Conservation (phyloP, 2,888 invertebrate genomes). For the Bursaphelenchus okinawaensis region DNA sequence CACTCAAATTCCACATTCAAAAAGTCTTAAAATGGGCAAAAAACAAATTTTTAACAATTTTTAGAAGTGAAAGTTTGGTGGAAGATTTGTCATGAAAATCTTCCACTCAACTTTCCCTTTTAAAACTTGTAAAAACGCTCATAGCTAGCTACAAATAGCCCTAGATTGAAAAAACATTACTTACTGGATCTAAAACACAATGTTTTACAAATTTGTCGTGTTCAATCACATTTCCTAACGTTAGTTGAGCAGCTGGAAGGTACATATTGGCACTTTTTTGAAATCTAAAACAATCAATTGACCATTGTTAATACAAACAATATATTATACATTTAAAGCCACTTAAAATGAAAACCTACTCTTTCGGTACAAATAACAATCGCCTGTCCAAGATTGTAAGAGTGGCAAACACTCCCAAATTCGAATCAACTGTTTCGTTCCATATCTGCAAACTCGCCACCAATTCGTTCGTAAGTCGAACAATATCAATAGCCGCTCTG, state of each 20-base stretch:
- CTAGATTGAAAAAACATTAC: not conserved
- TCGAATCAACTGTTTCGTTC: not conserved
- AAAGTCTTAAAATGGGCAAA: no score
- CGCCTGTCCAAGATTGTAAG: not conserved
- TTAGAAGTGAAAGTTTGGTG: no score
- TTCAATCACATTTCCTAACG: not conserved
- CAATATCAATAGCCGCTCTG: not conserved
- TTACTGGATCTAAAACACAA: not conserved
- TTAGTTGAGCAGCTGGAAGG: not conserved
- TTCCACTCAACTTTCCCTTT: no score
- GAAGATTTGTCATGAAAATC: no score
- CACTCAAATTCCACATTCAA: no score
- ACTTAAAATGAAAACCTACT: not conserved
- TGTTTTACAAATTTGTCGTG: conserved; percentile 1
- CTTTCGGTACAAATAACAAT: not conserved
- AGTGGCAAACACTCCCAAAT: not conserved
- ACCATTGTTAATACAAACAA: not conserved
- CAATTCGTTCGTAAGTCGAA: not conserved
- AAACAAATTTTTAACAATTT: no score
- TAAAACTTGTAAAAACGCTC: no score
- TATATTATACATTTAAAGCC: not conserved
- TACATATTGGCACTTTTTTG: not conserved
- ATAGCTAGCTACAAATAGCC: no score
- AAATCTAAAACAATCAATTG: not conserved
- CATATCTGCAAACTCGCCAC: not conserved